Evolutionary conservation across 2,113 vertebrate genomes (phyloP).

Genomic region (Cheilinus undulatus): DNA sequence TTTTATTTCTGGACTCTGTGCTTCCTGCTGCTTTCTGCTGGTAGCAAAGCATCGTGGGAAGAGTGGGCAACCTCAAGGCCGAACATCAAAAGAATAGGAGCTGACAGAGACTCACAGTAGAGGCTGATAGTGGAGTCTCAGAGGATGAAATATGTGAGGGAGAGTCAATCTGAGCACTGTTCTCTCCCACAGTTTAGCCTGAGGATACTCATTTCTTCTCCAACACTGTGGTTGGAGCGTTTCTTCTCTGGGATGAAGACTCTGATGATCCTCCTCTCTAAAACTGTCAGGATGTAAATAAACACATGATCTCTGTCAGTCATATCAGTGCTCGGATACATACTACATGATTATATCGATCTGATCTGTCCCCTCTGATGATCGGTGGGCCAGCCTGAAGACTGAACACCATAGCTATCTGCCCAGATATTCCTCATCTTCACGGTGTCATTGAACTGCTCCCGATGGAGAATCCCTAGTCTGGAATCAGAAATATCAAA

Average conservation of each 20-base stretch:
- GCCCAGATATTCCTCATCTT: too few species aligned
- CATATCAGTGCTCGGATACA: too few species aligned
- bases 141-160: constrained; percentile 27
- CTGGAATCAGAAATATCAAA: too few species aligned
- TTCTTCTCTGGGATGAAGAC: constrained; percentile 31
- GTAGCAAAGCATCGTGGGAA: constrained; percentile 47
- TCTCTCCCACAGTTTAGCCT: constrained; percentile 58
- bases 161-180: constrained; percentile 41
- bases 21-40: constrained; percentile 23
- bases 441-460: too few species aligned
- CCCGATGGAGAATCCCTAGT: too few species aligned
- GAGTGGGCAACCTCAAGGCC: constrained; percentile 39
- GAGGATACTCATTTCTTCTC: constrained; percentile 24
- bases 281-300: too few species aligned
- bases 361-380: too few species aligned
- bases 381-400: too few species aligned
- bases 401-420: too few species aligned
- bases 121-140: background rate
- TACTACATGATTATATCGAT: too few species aligned
- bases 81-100: constrained; percentile 51
- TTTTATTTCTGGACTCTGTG: constrained; percentile 10
- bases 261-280: constrained; percentile 30
- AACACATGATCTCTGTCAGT: too few species aligned
- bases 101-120: background rate
- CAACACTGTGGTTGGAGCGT: constrained; percentile 26